Conservation (phyloP, 2,797 vertebrate genomes). For the Sparidentex hasta region DNA sequence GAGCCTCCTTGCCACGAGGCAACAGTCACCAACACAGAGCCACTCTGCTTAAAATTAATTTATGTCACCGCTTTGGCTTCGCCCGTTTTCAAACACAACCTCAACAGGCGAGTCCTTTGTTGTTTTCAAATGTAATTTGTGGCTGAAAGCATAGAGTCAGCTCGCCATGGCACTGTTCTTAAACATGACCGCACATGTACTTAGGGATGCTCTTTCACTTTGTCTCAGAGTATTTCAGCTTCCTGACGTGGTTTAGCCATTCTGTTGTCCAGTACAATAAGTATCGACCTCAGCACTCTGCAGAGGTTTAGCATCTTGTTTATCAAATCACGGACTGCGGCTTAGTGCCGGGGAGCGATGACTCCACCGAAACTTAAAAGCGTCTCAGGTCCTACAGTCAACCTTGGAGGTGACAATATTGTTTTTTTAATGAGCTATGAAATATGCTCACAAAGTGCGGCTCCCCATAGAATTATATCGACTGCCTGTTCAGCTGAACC, state of each 20-base stretch:
- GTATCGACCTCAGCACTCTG: slow-evolving; percentile 23
- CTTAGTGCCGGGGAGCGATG: slow-evolving; percentile 31
- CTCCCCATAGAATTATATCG: slow-evolving; percentile 44
- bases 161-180: not conserved
- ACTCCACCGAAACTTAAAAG: slow-evolving; percentile 24
- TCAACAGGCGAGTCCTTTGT: not conserved
- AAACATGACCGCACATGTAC: not conserved
- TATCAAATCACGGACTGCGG: slow-evolving; percentile 20
- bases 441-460: slow-evolving; percentile 59
- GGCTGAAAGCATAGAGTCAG: not conserved
- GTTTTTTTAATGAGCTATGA: slow-evolving; percentile 56
- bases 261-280: slow-evolving; percentile 19
- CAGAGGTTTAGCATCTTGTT: slow-evolving; percentile 10
- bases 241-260: not conserved
- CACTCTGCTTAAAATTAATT: slow-evolving; percentile 15
- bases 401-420: slow-evolving; percentile 30
- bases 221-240: not conserved
- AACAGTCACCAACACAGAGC: not conserved
- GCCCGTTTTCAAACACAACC: slow-evolving; percentile 1
- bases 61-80: not conserved
- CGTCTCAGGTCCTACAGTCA: slow-evolving; percentile 9
- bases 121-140: slow-evolving; percentile 27
- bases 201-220: slow-evolving; percentile 4
- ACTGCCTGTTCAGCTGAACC: slow-evolving; percentile 46
- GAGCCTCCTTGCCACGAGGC: not conserved